Conservation (phyloP, 2,888 invertebrate species). For the Drosophila infuscata region DNA sequence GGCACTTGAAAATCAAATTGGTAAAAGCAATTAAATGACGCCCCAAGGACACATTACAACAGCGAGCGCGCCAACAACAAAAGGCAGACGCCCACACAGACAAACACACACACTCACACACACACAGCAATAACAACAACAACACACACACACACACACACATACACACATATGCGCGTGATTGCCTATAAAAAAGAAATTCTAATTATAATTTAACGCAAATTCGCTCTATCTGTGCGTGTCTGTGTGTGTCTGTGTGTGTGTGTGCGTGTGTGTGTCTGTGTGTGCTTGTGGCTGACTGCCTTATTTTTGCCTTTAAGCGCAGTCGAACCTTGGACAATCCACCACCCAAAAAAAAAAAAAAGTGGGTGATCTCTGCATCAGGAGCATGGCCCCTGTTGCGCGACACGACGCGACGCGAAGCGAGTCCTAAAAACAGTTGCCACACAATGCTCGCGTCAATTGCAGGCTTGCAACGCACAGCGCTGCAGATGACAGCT, state of each 20-base stretch:
- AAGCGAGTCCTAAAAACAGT: slow-evolving; percentile 71
- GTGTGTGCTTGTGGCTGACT: slow-evolving; percentile 55
- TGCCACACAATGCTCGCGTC: slow-evolving; percentile 83
- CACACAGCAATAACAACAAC: not conserved
- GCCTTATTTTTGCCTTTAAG: slow-evolving; percentile 69
- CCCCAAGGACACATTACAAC: slow-evolving; percentile 85
- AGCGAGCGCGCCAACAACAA: slow-evolving; percentile 52
- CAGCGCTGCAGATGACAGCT: slow-evolving; percentile 82
- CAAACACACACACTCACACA: slow-evolving; percentile 16
- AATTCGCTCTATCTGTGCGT: slow-evolving; percentile 55
- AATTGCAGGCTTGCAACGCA: slow-evolving; percentile 80
- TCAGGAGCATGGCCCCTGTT: slow-evolving; percentile 61
- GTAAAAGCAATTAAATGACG: slow-evolving; percentile 85
- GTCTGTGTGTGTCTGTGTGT: slow-evolving; percentile 42
- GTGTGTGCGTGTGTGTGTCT: slow-evolving; percentile 37
- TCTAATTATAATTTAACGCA: slow-evolving; percentile 82
- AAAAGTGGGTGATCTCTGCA: slow-evolving; percentile 41
- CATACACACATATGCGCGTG: slow-evolving; percentile 55
- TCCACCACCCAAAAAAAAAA: slow-evolving; percentile 54
- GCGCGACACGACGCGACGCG: slow-evolving; percentile 49
- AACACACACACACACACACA: slow-evolving; percentile 35
- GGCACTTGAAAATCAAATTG: slow-evolving; percentile 84
- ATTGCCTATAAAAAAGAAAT: slow-evolving; percentile 82
- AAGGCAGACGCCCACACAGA: slow-evolving; percentile 34
- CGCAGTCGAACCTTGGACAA: slow-evolving; percentile 54